Conservation (phyloP, 2,113 vertebrate species). For the Alosa alosa region DNA sequence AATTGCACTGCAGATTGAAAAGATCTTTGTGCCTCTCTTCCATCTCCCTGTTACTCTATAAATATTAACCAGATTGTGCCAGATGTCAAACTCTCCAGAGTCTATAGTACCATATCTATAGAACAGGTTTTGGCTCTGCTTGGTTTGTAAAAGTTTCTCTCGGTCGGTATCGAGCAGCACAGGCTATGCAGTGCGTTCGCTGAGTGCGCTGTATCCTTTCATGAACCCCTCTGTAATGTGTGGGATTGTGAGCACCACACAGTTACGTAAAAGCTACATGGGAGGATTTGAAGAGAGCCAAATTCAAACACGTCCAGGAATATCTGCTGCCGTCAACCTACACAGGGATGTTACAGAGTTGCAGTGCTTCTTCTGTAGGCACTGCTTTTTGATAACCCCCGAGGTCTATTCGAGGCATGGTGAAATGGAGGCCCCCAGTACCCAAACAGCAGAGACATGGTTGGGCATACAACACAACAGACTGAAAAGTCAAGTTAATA, state of each 20-base stretch:
- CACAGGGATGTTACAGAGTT: slow-evolving; percentile 18
- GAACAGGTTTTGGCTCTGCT: not conserved
- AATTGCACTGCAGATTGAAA: not conserved
- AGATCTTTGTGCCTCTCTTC: not conserved
- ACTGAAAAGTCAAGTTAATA: not conserved
- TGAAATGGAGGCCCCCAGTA: not conserved
- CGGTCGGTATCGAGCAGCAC: not conserved
- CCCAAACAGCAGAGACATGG: not conserved
- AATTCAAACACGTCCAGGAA: slow-evolving; percentile 35
- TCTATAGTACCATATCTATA: not conserved
- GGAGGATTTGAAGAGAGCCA: slow-evolving; percentile 38
- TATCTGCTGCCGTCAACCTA: slow-evolving; percentile 40
- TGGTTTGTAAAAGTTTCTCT: not conserved
- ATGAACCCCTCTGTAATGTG: slow-evolving; percentile 28
- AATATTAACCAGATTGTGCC: not conserved
- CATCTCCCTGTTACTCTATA: not conserved
- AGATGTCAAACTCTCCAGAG: not conserved
- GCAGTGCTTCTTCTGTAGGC: not conserved
- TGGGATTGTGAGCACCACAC: slow-evolving; percentile 27
- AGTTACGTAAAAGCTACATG: slow-evolving; percentile 48
- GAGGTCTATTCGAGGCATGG: not conserved
- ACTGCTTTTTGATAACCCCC: not conserved
- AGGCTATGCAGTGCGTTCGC: not conserved
- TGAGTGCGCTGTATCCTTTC: slow-evolving; percentile 10
- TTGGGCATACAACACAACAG: not conserved